Conservation (phyloP, 2,888 invertebrate species). For the Pollenia griseotomentosa region DNA sequence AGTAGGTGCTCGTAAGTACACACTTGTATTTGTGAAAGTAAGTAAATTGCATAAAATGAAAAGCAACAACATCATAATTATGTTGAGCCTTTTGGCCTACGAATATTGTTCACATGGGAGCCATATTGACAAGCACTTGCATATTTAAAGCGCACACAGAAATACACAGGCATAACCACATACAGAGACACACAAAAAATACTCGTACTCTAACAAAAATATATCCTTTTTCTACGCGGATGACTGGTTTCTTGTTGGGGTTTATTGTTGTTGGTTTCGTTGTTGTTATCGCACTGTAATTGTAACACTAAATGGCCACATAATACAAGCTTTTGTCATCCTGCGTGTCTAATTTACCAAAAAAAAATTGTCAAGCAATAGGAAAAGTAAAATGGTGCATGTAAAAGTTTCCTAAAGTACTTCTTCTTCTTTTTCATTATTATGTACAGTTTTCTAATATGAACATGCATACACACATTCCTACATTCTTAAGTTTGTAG, state of each 20-base stretch:
- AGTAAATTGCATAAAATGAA: slow-evolving; percentile 34
- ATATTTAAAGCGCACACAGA: not conserved
- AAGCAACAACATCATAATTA: not conserved
- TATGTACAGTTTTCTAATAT: not conserved
- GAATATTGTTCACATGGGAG: slow-evolving; percentile 33
- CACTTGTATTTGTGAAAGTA: not conserved
- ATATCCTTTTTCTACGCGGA: slow-evolving; percentile 15
- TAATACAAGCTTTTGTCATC: slow-evolving; percentile 56
- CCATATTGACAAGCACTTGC: slow-evolving; percentile 18
- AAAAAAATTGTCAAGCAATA: slow-evolving; percentile 52
- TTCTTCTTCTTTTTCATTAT: slow-evolving; percentile 28
- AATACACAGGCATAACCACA: slow-evolving; percentile 9
- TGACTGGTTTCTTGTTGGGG: slow-evolving; percentile 40
- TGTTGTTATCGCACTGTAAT: slow-evolving; percentile 38
- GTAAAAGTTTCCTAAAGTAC: slow-evolving; percentile 51
- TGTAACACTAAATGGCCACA: slow-evolving; percentile 59
- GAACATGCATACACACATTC: not conserved
- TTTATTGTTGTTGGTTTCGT: slow-evolving; percentile 3
- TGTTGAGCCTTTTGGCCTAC: slow-evolving; percentile 21
- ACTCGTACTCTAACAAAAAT: not conserved
- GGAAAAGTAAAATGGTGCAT: slow-evolving; percentile 45
- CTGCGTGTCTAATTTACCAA: slow-evolving; percentile 69
- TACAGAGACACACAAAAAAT: not conserved
- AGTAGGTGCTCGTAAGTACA: not conserved
- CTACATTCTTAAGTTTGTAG: not conserved